A percentile compares a stretch with the other conserved stretches of the same genome.
Evolutionary conservation across 2,113 vertebrate genomes (phyloP).

Genomic region (Willisornis vidua): DNA sequence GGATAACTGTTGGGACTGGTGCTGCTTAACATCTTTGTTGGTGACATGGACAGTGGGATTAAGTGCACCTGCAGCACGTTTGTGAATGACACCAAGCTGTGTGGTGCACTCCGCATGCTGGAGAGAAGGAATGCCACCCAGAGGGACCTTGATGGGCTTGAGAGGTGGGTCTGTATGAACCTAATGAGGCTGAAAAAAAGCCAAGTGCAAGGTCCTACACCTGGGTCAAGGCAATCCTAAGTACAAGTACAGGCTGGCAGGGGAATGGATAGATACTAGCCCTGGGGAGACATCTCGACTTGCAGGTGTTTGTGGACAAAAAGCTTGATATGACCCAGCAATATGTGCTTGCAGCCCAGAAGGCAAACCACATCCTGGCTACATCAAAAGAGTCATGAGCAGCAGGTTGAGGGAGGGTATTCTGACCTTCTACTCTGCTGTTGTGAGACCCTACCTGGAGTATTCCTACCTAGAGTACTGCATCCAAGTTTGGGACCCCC

Average conservation of each 20-base stretch:
- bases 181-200: neutral
- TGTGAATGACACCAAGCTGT: neutral
- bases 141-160: too few species aligned
- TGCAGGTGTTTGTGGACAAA: neutral
- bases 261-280: neutral
- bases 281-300: neutral
- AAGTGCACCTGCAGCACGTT: neutral
- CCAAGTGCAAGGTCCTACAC: neutral
- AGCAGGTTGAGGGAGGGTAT: too few species aligned
- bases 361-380: neutral
- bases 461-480: neutral
- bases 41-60: accelerated
- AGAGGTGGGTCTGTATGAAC: neutral
- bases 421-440: neutral
- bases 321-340: neutral
- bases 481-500: neutral
- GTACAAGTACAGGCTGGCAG: neutral
- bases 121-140: neutral
- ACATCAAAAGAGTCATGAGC: neutral
- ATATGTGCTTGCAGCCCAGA: neutral
- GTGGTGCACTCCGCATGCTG: too few species aligned
- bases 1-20: too few species aligned
- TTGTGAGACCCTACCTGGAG: neutral
- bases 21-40: neutral
- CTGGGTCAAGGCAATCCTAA: accelerated